Conservation (phyloP, 2,888 invertebrate genomes). For the Diaperis boleti region DNA sequence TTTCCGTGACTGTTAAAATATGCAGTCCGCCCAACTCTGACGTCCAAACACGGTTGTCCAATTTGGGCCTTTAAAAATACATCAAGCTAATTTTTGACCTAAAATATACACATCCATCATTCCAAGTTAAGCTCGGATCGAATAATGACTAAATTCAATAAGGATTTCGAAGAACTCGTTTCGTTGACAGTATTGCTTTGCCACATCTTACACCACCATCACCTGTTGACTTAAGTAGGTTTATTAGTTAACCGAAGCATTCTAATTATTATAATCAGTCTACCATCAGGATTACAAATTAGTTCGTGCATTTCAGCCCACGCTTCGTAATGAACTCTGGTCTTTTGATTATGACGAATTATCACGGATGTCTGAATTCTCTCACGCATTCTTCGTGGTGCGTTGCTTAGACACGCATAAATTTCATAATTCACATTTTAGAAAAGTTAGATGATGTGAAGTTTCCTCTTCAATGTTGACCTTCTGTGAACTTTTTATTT, state of each 20-base stretch:
- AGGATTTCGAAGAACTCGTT: background rate
- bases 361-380: constrained; percentile 7
- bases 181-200: background rate
- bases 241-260: constrained; percentile 34
- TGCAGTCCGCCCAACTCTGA: background rate
- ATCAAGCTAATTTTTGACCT: background rate
- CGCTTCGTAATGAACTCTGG: constrained; percentile 15
- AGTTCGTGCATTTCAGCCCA: constrained; percentile 29
- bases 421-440: too few relatives aligned
- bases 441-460: too few relatives aligned
- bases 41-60: background rate
- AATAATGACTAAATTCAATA: too few relatives aligned
- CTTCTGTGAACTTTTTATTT: too few relatives aligned
- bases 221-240: constrained; percentile 31
- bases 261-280: constrained; percentile 34
- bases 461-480: too few relatives aligned
- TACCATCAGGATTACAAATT: constrained; percentile 36
- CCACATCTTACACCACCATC: constrained; percentile 12
- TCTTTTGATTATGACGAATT: constrained; percentile 13
- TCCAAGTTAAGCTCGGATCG: too few relatives aligned
- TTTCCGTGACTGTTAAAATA: constrained; percentile 1
- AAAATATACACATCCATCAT: background rate
- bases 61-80: background rate
- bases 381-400: constrained; percentile 6
- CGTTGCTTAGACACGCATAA: background rate